phyloP scores from a whole-genome alignment of 1,140 invertebrate genomes.

The Diorhabda sublineata region DNA sequence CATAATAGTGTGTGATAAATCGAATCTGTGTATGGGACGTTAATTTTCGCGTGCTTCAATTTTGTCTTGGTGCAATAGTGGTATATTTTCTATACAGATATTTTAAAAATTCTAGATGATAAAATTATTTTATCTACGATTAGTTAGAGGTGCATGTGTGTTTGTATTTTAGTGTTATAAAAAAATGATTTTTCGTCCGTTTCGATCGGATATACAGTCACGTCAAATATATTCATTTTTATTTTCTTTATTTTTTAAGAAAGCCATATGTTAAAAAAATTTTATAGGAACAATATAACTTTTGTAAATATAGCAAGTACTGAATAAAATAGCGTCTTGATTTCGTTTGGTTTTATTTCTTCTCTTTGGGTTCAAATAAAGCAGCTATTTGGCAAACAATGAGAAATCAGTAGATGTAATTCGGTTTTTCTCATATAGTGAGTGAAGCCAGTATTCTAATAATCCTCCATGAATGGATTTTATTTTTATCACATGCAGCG shows the following conservation, averaged over 20 bases:
- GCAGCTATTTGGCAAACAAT: too few species aligned
- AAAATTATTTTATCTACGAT: background rate
- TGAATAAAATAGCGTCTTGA: background rate
- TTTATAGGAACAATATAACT: slow-evolving; percentile 3
- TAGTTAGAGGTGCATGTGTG: background rate
- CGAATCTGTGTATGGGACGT: background rate
- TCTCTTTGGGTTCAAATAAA: too few species aligned
- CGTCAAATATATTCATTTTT: slow-evolving; percentile 3
- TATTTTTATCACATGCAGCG: too few species aligned
- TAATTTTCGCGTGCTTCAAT: background rate
- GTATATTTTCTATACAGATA: background rate
- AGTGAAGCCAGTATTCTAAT: too few species aligned
- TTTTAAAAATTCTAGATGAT: background rate
- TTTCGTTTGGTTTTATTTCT: background rate
- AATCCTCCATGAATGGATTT: too few species aligned
- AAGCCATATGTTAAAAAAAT: slow-evolving; percentile 1
- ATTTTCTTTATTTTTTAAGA: background rate
- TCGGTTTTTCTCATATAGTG: too few species aligned
- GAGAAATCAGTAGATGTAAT: too few species aligned
- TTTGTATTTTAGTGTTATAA: background rate
- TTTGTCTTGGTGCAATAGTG: background rate
- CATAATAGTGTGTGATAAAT: background rate
- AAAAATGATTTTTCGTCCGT: background rate
- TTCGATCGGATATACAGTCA: background rate
- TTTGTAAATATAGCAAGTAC: background rate